phyloP scores from a whole-genome alignment of 2,113 vertebrate genomes.

The Poeciliopsis retropinna region DNA sequence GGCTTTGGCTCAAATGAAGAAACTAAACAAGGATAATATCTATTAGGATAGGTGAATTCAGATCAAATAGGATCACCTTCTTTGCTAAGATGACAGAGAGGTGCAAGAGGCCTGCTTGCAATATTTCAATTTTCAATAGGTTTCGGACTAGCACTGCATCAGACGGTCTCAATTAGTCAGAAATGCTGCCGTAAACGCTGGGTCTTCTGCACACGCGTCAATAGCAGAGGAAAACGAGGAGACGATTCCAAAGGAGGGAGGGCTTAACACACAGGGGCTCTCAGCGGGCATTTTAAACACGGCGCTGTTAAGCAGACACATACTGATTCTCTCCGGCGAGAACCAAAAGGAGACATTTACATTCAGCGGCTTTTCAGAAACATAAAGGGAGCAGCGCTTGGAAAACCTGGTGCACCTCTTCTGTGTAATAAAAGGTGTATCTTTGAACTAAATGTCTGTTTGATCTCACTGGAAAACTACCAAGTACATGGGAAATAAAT shows the following conservation, averaged over 20 bases:
- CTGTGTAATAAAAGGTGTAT: conserved; percentile 13
- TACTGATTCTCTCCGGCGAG: conserved; percentile 63
- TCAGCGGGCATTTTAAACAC: conserved; percentile 76
- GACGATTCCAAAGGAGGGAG: conserved; percentile 20
- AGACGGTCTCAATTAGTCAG: conserved; percentile 79
- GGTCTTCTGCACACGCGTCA: conserved; percentile 63
- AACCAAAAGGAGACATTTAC: conserved; percentile 65
- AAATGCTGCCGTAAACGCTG: conserved; percentile 74
- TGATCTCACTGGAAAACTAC: conserved; percentile 57
- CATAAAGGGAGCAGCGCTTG: conserved; percentile 45
- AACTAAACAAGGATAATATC: conserved; percentile 46
- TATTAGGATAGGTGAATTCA: conserved; percentile 60
- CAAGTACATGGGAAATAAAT: conserved; percentile 45
- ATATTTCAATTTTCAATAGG: conserved; percentile 69
- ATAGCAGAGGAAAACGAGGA: conserved; percentile 33
- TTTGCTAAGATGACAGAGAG: conserved; percentile 57
- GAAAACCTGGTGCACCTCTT: conserved; percentile 22
- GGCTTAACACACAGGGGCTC: conserved; percentile 38
- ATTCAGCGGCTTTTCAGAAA: conserved; percentile 61
- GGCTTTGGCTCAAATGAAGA: conserved; percentile 65
- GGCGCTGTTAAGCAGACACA: conserved; percentile 56
- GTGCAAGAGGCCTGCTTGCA: conserved; percentile 66
- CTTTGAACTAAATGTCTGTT: conserved; percentile 52
- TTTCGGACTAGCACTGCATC: conserved; percentile 53
- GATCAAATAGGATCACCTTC: conserved; percentile 64